Conservation (phyloP, 2,888 invertebrate species). For the Patella pellucida region DNA sequence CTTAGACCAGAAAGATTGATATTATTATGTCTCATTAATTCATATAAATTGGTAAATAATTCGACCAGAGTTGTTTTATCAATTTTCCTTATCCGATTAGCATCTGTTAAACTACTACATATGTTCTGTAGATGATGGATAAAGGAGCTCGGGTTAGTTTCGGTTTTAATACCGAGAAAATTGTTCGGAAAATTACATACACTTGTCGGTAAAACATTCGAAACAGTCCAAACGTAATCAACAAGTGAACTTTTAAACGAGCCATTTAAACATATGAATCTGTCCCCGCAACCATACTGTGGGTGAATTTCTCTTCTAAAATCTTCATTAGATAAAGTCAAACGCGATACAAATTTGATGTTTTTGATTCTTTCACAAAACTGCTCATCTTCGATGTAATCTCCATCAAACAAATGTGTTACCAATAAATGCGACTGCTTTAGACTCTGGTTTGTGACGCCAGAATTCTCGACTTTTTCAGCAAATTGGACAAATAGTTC, state of each 20-base stretch:
- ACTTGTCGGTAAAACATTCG: background rate
- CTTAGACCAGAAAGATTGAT: background rate
- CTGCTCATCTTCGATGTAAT: constrained; percentile 1
- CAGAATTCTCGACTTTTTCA: constrained; percentile 17
- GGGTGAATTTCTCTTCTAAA: background rate
- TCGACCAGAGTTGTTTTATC: background rate
- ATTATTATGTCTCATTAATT: background rate
- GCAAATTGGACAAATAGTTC: constrained; percentile 36
- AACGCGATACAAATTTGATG: constrained; percentile 29
- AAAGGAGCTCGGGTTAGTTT: background rate
- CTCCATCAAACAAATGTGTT: constrained; percentile 20
- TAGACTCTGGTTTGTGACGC: constrained; percentile 17
- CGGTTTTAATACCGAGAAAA: background rate
- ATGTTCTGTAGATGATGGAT: background rate
- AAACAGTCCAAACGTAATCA: constrained; percentile 18
- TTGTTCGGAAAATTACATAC: background rate
- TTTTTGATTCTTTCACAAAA: constrained; percentile 18
- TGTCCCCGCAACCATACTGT: constrained; percentile 10
- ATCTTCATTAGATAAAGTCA: constrained; percentile 1
- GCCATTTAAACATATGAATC: constrained; percentile 19
- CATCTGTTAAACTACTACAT: background rate
- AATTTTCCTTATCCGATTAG: background rate
- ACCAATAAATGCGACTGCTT: constrained; percentile 26
- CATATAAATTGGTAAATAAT: background rate
- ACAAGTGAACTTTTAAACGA: background rate